phyloP scores from a whole-genome alignment of 2,888 invertebrate species.

The Epinotia ramella region DNA sequence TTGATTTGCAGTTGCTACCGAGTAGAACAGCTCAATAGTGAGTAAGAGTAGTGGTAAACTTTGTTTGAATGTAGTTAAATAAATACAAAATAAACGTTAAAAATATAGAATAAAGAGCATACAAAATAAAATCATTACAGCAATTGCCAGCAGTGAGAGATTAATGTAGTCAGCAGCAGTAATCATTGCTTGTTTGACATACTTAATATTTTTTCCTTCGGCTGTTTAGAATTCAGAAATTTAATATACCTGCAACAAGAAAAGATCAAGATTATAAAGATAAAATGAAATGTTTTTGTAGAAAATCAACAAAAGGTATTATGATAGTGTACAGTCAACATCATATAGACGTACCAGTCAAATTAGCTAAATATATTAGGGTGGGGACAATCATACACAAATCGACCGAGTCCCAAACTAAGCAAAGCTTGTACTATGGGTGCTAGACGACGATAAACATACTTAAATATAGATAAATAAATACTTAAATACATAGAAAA shows the following conservation, averaged over 20 bases:
- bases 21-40: no score
- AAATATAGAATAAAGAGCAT: conserved; percentile 15
- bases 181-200: not conserved
- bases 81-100: not conserved
- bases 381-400: no score
- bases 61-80: not conserved
- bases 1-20: no score
- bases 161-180: not conserved
- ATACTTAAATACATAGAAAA: no score
- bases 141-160: not conserved
- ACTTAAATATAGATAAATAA: no score
- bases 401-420: no score
- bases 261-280: not conserved
- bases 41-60: not conserved
- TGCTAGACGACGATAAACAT: no score
- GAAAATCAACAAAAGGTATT: no score
- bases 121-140: conserved; percentile 28
- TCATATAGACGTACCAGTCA: no score
- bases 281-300: not conserved
- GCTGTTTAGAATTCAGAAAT: not conserved
- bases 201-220: not conserved
- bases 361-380: no score
- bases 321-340: no score
- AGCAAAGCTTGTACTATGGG: no score
- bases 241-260: conserved; percentile 18